These are phyloP conservation scores for Sebastes variabilis DNA, from an alignment of 2,797 vertebrate genomes.

Conservation along the genomic window DNA sequence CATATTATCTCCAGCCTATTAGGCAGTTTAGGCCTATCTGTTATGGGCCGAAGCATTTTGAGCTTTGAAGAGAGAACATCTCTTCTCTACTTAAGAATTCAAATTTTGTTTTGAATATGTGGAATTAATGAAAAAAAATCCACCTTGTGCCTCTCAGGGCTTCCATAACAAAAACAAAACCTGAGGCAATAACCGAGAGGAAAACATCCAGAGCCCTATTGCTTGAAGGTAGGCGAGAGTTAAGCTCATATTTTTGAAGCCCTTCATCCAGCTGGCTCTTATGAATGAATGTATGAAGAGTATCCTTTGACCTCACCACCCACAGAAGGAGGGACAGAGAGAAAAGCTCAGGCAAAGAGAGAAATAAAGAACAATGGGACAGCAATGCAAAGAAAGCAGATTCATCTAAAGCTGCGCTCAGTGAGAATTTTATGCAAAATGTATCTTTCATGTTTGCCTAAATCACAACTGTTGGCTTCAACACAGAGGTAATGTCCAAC, in stretches of 20 bases:
- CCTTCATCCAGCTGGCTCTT: slow-evolving; percentile 46
- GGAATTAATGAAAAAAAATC: not conserved
- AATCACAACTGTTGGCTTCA: not conserved
- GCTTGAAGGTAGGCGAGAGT: slow-evolving; percentile 14
- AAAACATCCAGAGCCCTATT: slow-evolving; percentile 3
- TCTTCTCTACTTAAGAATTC: not conserved
- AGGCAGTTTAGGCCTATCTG: not conserved
- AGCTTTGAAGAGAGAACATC: not conserved
- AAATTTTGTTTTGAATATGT: slow-evolving; percentile 3
- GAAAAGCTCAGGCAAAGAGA: slow-evolving; percentile 28
- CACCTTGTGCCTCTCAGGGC: not conserved
- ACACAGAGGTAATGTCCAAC: not conserved
- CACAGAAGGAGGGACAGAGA: slow-evolving; percentile 34
- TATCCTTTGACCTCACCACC: slow-evolving; percentile 63
- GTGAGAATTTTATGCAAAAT: not conserved
- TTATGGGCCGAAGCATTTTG: not conserved
- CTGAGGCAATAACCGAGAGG: not conserved
- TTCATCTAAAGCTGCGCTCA: not conserved
- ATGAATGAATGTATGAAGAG: slow-evolving; percentile 73
- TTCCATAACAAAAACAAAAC: not conserved
- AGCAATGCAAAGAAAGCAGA: slow-evolving; percentile 32
- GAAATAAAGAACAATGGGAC: slow-evolving; percentile 23
- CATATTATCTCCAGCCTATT: not conserved
- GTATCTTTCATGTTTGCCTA: not conserved
- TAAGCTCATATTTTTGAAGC: slow-evolving; percentile 53